phyloP scores from a whole-genome alignment of 1,140 invertebrate species.

The Phocides pigmalion region DNA sequence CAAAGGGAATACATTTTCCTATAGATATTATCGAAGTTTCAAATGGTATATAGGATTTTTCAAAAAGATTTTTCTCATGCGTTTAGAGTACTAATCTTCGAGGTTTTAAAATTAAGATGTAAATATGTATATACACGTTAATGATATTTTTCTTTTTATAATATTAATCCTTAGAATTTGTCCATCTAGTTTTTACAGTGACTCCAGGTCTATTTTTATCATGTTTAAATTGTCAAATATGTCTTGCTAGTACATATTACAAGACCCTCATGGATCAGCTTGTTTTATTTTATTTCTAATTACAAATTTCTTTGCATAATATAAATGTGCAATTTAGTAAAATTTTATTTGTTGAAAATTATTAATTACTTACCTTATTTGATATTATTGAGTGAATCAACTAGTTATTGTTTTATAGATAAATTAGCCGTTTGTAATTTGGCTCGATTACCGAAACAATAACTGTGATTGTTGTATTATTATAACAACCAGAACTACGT shows the following conservation, averaged over 20 bases:
- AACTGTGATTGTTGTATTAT: constrained; percentile 7
- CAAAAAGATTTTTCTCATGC: constrained; percentile 48
- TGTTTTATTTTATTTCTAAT: background rate
- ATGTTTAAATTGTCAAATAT: constrained; percentile 4
- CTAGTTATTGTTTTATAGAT: background rate
- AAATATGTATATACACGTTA: constrained; percentile 80
- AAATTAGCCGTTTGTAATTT: background rate
- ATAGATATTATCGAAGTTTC: constrained; percentile 20
- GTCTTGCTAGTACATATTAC: background rate
- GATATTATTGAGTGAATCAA: background rate
- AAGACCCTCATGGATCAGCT: constrained; percentile 10
- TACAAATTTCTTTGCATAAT: background rate
- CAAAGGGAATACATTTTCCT: constrained; percentile 13
- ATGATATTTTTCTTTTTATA: constrained; percentile 59
- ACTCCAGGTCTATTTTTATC: constrained; percentile 8
- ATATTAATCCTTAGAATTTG: constrained; percentile 51
- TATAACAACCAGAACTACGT: constrained; percentile 1
- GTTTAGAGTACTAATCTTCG: constrained; percentile 49
- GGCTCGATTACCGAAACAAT: background rate
- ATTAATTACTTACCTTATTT: constrained; percentile 11
- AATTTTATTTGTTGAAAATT: constrained; percentile 13
- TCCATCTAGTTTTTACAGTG: constrained; percentile 37
- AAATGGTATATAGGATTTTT: constrained; percentile 39
- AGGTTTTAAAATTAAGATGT: constrained; percentile 73
- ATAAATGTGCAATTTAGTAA: constrained; percentile 21